Evolutionary conservation across 2,113 vertebrate species (phyloP), one percentile per base, ranked within the genome.

Genomic region (Colossoma macropomum): DNA sequence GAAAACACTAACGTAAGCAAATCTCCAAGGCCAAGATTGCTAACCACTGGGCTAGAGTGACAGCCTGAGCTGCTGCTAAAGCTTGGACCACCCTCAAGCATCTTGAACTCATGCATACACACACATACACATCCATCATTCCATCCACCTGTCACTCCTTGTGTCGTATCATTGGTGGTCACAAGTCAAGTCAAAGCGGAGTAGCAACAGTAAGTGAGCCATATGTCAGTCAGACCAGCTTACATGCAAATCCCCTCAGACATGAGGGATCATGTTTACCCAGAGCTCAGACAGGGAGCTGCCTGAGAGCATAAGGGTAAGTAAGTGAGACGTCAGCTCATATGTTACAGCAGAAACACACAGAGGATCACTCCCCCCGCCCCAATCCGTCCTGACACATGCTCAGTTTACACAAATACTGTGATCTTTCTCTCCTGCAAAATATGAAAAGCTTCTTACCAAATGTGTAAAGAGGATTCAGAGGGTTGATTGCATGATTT

Each of bases 71-170:
- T 16, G 23, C 21, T 59, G 56, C 56, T 10, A n/a, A 8, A 5
- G 23, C n/a, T 9, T 59, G 56, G 56, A 59, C 56, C 13, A n/a
- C 56, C 56, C n/a, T 59, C 19, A 59, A 59, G 21, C 19, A 59
- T n/a, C 56, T 16, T 56, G 11, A 16, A 34, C 30, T 4, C 8
- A 25, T 23, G 19, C 34, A 59, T 28, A 59, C 32, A 77, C 59
- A 65, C 34, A 27, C n/a, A 50, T 38, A 52, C 60, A 32, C 77
- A 70, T 41, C n/a, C 50, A 70, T 30, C 59, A 30, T 15, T 65
- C 71, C 1, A 21, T 52, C 71, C 79, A 81, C 71, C 62, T 81
- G 74, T 81, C 81, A 75, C 70, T 80, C 25, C 63, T 17, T 54
- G 27, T 13, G 19, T 32, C 41, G 30, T 34, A n/a, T 77, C 63